These are phyloP conservation scores for Corythoichthys intestinalis DNA, from an alignment of 2,113 vertebrate species.

Conservation along the genomic window DNA sequence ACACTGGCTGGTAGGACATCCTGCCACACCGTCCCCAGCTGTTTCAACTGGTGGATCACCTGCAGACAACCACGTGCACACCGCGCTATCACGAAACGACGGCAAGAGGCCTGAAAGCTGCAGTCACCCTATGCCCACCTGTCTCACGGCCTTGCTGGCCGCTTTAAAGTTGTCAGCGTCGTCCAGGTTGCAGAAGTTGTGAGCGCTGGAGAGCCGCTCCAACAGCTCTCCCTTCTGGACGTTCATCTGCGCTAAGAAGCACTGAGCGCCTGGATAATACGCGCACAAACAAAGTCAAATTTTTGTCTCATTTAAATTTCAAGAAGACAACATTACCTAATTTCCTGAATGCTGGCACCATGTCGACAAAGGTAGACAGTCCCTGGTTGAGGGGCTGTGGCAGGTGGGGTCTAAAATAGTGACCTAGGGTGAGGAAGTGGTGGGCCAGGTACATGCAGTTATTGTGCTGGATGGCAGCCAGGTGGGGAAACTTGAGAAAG, in stretches of 20 bases:
- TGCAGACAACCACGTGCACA: slow-evolving; percentile 39
- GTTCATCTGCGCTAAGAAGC: slow-evolving; percentile 88
- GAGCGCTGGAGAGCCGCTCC: slow-evolving; percentile 88
- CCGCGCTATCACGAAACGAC: neutral
- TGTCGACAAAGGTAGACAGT: slow-evolving; percentile 86
- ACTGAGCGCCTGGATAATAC: slow-evolving; percentile 77
- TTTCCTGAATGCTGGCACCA: slow-evolving; percentile 88
- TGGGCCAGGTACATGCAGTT: slow-evolving; percentile 98
- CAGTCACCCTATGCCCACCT: slow-evolving; percentile 38
- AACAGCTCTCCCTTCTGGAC: slow-evolving; percentile 88
- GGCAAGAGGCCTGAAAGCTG: neutral
- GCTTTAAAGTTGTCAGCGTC: slow-evolving; percentile 85
- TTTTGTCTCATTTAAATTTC: neutral
- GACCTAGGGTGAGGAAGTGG: slow-evolving; percentile 90
- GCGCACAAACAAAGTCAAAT: neutral
- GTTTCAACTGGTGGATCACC: slow-evolving; percentile 91
- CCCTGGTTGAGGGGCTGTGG: slow-evolving; percentile 74
- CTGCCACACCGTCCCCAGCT: slow-evolving; percentile 91
- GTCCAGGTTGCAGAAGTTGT: slow-evolving; percentile 90
- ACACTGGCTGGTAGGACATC: slow-evolving; percentile 87
- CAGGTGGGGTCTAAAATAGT: slow-evolving; percentile 82
- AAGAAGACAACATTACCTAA: slow-evolving; percentile 74
- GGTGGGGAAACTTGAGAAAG: slow-evolving; percentile 90
- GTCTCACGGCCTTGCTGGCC: slow-evolving; percentile 86
- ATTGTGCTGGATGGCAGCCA: slow-evolving; percentile 96